phyloP scores from a whole-genome alignment of 2,797 vertebrate species.

The Morelia viridis region DNA sequence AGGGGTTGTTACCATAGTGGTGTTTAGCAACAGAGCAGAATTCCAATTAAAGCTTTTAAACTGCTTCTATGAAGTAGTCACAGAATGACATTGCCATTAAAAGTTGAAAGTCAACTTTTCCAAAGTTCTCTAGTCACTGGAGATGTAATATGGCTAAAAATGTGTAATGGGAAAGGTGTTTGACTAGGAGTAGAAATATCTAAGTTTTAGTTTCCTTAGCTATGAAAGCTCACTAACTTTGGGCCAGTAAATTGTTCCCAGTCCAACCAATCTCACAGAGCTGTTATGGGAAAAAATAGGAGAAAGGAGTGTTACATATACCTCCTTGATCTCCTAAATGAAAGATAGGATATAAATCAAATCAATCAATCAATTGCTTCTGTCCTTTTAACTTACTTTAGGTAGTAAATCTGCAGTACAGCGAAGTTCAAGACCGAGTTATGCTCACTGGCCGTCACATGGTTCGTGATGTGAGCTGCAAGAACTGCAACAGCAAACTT shows the following conservation, averaged over 20 bases:
- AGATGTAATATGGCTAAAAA: background rate
- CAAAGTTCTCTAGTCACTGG: background rate
- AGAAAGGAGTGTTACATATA: background rate
- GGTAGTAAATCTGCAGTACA: constrained; percentile 98
- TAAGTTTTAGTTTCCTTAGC: background rate
- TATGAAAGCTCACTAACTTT: background rate
- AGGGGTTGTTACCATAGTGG: background rate
- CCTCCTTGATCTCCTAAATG: background rate
- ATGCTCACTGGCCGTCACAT: constrained; percentile 98
- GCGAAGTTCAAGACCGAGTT: constrained; percentile 96
- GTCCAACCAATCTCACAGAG: background rate
- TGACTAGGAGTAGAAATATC: background rate
- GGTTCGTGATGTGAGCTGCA: constrained; percentile 98
- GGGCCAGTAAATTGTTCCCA: background rate
- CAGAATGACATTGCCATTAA: background rate
- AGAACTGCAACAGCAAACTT: constrained; percentile 99
- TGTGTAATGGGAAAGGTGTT: background rate
- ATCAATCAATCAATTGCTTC: background rate
- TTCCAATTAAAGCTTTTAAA: background rate
- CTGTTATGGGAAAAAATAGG: background rate
- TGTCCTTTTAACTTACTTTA: constrained; percentile 58
- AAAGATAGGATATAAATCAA: background rate
- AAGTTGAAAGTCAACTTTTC: background rate
- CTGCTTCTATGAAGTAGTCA: background rate
- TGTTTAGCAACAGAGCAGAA: too few relatives aligned